Conservation (phyloP, 1,140 invertebrate genomes). For the Pristionchus pacificus region DNA sequence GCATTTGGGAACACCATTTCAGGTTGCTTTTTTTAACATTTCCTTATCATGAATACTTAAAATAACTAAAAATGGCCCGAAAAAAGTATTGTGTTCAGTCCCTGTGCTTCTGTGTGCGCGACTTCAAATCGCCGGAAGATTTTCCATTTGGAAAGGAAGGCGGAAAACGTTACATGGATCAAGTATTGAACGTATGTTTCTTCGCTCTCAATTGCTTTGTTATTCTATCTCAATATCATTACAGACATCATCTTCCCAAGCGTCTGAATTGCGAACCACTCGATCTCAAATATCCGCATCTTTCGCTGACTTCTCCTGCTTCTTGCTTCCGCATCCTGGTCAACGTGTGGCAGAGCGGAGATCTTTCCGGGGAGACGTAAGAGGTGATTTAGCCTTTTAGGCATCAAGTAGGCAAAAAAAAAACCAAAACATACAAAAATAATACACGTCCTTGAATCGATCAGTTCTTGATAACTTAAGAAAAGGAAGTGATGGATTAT, state of each 20-base stretch:
- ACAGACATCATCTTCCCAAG: slow-evolving; percentile 32
- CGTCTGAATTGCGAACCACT: slow-evolving; percentile 41
- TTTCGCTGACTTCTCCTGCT: slow-evolving; percentile 48
- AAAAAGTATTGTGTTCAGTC: no score
- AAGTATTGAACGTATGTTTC: slow-evolving; percentile 40
- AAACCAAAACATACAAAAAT: no score
- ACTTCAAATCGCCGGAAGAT: slow-evolving; percentile 51
- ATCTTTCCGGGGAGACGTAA: slow-evolving; percentile 51
- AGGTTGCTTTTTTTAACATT: no score
- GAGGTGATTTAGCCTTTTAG: no score
- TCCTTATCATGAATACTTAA: no score
- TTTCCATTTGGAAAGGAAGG: slow-evolving; percentile 48
- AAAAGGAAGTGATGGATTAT: no score
- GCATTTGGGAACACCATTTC: slow-evolving; percentile 74
- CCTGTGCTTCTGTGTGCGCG: slow-evolving; percentile 49
- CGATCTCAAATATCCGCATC: slow-evolving; percentile 44
- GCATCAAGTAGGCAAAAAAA: no score
- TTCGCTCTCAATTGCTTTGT: no score
- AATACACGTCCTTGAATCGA: no score
- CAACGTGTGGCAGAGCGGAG: slow-evolving; percentile 49
- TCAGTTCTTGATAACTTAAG: no score
- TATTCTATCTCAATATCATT: no score
- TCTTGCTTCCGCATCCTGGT: slow-evolving; percentile 55
- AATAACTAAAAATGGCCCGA: no score
- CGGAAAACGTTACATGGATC: slow-evolving; percentile 42